Evolutionary conservation across 2,888 invertebrate species (phyloP), one percentile per base, ranked within the genome.

Genomic region (Dasysyrphus tricinctus): DNA sequence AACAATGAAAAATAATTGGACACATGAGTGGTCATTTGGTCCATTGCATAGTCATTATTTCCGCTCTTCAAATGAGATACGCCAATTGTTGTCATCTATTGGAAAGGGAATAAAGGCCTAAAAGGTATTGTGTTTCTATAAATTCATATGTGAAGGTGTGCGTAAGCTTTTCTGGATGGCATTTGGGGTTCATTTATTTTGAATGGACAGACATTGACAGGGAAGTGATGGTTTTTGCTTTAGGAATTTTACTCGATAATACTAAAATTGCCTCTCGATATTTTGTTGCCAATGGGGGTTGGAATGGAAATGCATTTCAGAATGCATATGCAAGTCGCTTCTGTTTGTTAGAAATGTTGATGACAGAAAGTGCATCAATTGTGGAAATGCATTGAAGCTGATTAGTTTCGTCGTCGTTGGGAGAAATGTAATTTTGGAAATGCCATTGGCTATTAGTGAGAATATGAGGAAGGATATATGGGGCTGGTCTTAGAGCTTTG

Each of bases 21-120:
- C 88, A 88, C 88, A 89, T 89, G 89, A 89, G 88, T 89, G 89
- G 89, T 89, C 89, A 88, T 89, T 89, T 88, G 88, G 89, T 84
- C 88, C 88, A 83, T 87, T 54, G 75, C 56, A 61, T 24, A 87
- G 83, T 87, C 87, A 87, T 87, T 87, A 87, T 83, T 87, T 87
- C 87, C 83, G 82, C 83, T 80, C 87, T 80, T 82, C 87, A 83
- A 83, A 86, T 74, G 81, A 80, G 87, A 87, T 76, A 76, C 73
- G 87, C 87, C 87, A 79, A 83, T 83, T 82, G 82, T 82, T 79
- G 70, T 72, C 75, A 75, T 59, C 54, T 61, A 74, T 37, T 79
- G 70, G 39, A 70, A 74, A 32, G 75, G 70, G 39, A 70, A 69
- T 57, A 63, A 67, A 67, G 19, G 51, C 37, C 51, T n/a, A n/a